Evolutionary conservation across 2,797 vertebrate species (phyloP).

Genomic region (Phataginus tricuspis): DNA sequence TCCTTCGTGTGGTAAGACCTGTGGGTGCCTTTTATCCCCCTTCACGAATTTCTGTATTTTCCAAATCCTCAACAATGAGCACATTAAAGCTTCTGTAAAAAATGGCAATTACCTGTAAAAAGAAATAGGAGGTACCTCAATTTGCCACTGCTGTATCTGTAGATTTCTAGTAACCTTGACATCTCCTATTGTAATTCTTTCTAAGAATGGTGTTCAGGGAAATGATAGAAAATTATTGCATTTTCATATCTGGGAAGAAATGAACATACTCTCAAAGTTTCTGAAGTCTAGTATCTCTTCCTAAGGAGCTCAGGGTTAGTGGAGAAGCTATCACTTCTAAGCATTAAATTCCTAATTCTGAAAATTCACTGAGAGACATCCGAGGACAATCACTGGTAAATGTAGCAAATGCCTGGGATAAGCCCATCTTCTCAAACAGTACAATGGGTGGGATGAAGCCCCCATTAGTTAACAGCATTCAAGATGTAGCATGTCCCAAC

Average conservation of each 20-base stretch:
- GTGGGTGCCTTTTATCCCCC: background rate
- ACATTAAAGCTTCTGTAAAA: background rate
- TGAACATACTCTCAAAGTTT: background rate
- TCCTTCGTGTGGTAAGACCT: background rate
- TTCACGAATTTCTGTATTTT: background rate
- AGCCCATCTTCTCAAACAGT: background rate
- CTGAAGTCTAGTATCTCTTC: background rate
- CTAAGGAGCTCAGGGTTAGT: background rate
- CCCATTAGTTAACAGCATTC: background rate
- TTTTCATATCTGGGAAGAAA: background rate
- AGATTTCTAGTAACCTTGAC: background rate
- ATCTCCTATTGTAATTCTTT: background rate
- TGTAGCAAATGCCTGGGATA: background rate
- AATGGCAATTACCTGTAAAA: background rate
- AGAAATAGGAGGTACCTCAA: background rate
- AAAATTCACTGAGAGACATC: background rate
- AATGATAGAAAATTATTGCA: background rate
- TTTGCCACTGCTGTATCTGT: background rate
- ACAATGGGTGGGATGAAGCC: background rate
- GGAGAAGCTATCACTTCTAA: background rate
- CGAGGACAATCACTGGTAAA: background rate
- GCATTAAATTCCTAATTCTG: background rate
- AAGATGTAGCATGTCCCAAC: background rate
- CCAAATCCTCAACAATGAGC: background rate
- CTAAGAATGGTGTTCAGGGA: background rate